phyloP scores from a whole-genome alignment of 2,113 vertebrate genomes.

The Podarcis muralis region DNA sequence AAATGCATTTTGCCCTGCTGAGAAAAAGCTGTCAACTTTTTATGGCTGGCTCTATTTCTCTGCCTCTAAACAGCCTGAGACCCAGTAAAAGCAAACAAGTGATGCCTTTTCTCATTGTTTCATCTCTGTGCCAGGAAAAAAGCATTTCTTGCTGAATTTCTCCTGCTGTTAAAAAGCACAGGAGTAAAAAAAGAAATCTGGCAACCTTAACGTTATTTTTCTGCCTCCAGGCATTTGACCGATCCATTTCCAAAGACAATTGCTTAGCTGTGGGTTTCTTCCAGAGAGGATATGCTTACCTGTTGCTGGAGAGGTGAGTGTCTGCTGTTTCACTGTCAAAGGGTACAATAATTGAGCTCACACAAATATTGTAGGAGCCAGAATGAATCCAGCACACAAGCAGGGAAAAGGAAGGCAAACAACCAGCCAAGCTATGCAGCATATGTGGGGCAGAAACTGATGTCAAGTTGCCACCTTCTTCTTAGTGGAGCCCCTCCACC shows the following conservation, averaged over 20 bases:
- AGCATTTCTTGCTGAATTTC: background rate
- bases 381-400: too few species aligned
- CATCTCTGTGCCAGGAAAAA: background rate
- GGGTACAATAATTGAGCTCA: too few species aligned
- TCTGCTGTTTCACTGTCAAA: too few species aligned
- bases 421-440: too few species aligned
- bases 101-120: background rate
- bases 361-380: too few species aligned
- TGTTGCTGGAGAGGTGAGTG: constrained; percentile 75
- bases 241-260: constrained; percentile 77
- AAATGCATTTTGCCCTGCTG: too few species aligned
- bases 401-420: too few species aligned
- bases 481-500: too few species aligned
- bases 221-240: constrained; percentile 77
- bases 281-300: constrained; percentile 79
- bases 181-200: background rate
- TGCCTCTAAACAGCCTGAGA: background rate
- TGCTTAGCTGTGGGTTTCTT: constrained; percentile 84
- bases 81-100: background rate
- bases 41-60: background rate
- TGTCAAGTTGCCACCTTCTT: too few species aligned
- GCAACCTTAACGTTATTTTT: background rate
- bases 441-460: too few species aligned
- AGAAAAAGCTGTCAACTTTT: background rate
- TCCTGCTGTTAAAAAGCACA: background rate